These are phyloP conservation scores for Synergus itoensis DNA, from an alignment of 2,888 invertebrate genomes.

Conservation along the genomic window DNA sequence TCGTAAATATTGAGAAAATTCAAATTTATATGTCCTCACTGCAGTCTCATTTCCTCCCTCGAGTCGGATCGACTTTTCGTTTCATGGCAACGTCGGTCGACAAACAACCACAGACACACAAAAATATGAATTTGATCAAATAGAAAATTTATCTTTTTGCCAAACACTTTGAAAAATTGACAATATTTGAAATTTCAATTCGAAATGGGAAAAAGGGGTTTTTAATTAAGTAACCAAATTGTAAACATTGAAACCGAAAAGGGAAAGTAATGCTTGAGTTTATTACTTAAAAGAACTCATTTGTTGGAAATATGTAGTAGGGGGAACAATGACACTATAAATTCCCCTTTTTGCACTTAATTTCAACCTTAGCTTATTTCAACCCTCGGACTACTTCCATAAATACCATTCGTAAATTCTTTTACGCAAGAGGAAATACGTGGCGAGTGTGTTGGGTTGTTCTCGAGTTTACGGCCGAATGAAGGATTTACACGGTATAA, in stretches of 20 bases:
- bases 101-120: background rate
- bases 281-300: conserved; percentile 9
- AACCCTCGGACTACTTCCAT: conserved; percentile 59
- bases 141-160: background rate
- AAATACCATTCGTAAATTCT: conserved; percentile 69
- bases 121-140: background rate
- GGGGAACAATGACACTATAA: conserved; percentile 13
- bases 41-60: background rate
- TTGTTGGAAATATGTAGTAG: conserved; percentile 16
- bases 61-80: background rate
- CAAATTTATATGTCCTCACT: background rate
- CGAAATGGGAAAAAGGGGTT: background rate
- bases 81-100: background rate
- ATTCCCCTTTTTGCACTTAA: conserved; percentile 36
- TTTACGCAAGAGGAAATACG: conserved; percentile 57
- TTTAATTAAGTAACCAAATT: background rate
- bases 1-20: background rate
- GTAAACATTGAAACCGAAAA: background rate
- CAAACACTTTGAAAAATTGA: background rate
- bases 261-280: background rate
- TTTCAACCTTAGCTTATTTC: conserved; percentile 40
- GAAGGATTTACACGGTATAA: conserved; percentile 69
- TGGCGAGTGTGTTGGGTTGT: conserved; percentile 59
- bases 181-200: background rate
- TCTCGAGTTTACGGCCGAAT: conserved; percentile 68